Evolutionary conservation across 2,888 invertebrate genomes (phyloP).

Genomic region (Polia nebulosa): DNA sequence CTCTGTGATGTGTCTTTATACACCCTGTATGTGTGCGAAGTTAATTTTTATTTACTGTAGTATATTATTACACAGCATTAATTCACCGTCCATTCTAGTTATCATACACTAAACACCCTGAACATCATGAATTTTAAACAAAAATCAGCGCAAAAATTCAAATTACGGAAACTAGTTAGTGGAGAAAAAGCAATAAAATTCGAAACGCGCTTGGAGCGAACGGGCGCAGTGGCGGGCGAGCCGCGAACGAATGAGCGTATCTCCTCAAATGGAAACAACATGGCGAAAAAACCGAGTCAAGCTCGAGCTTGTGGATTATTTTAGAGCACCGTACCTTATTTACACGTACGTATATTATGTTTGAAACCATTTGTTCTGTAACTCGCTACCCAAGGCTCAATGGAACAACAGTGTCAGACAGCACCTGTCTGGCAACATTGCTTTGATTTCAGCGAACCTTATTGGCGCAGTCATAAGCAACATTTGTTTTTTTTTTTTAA

Average conservation of each 20-base stretch:
- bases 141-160: constrained; percentile 24
- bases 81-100: not conserved
- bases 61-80: too few species aligned
- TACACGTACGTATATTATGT: too few species aligned
- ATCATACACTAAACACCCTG: not conserved
- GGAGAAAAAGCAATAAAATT: constrained; percentile 57
- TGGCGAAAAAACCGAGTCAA: constrained; percentile 62
- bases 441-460: too few species aligned
- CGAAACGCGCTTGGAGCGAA: constrained; percentile 43
- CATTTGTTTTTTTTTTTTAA: too few species aligned
- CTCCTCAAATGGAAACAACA: constrained; percentile 77
- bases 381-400: too few species aligned
- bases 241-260: constrained; percentile 72
- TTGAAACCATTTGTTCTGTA: too few species aligned
- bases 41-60: too few species aligned
- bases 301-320: not conserved
- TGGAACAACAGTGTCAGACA: too few species aligned
- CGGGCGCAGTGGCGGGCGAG: constrained; percentile 57
- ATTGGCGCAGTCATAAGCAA: too few species aligned
- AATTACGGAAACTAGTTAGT: constrained; percentile 53
- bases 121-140: not conserved
- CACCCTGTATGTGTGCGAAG: too few species aligned
- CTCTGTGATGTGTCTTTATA: too few species aligned
- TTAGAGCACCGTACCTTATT: constrained; percentile 33
- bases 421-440: too few species aligned